phyloP scores from a whole-genome alignment of 2,797 vertebrate genomes.

The Lacerta agilis region DNA sequence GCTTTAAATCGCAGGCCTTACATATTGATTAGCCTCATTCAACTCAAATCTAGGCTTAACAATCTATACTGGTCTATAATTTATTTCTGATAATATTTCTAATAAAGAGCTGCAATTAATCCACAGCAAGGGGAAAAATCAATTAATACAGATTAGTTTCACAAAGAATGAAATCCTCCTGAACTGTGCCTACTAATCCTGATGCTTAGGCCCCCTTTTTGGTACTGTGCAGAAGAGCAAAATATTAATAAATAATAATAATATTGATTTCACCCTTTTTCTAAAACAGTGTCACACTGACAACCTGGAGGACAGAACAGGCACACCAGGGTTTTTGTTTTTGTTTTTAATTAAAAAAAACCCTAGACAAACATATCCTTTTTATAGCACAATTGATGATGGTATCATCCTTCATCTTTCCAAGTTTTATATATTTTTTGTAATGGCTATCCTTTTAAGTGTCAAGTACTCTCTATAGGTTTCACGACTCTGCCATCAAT shows the following conservation, averaged over 20 bases:
- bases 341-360: conserved; percentile 17
- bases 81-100: conserved; percentile 72
- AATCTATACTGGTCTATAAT: conserved; percentile 67
- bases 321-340: conserved; percentile 53
- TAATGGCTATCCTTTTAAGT: conserved; percentile 42
- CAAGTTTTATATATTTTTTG: conserved; percentile 40
- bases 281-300: conserved; percentile 61
- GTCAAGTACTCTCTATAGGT: neutral
- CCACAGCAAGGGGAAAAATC: conserved; percentile 76
- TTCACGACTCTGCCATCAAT: neutral
- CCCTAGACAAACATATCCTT: conserved; percentile 27
- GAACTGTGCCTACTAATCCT: conserved; percentile 69
- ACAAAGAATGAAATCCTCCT: conserved; percentile 76
- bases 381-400: conserved; percentile 25
- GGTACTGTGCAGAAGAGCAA: conserved; percentile 60
- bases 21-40: conserved; percentile 76
- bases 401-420: neutral
- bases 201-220: conserved; percentile 66
- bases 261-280: conserved; percentile 71
- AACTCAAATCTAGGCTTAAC: conserved; percentile 67
- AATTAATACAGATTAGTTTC: conserved; percentile 78
- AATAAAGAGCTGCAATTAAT: conserved; percentile 77
- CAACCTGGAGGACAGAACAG: conserved; percentile 60
- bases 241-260: conserved; percentile 51
- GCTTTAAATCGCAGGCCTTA: conserved; percentile 60